Conservation (phyloP, 2,888 invertebrate genomes). For the Sesia bembeciformis region DNA sequence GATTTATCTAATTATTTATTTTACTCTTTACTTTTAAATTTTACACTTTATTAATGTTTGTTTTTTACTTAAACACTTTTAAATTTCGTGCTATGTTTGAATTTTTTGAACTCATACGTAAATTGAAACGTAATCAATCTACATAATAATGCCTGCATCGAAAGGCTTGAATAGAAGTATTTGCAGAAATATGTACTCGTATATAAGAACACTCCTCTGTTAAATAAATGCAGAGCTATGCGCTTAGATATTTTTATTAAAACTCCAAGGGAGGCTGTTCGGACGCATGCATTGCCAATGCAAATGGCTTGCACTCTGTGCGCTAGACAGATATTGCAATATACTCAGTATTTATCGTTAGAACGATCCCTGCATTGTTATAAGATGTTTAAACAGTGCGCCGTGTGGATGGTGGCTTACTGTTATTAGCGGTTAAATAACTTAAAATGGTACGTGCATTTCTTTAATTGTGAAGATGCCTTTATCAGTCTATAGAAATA, state of each 20-base stretch:
- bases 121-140: not conserved
- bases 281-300: slow-evolving; percentile 55
- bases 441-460: not conserved
- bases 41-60: no score
- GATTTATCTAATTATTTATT: no score
- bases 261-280: slow-evolving; percentile 59
- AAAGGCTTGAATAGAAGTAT: not conserved
- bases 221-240: slow-evolving; percentile 45
- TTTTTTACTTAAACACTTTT: no score
- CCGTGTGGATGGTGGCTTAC: slow-evolving; percentile 23
- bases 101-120: not conserved
- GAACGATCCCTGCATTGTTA: slow-evolving; percentile 39
- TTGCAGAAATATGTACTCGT: not conserved
- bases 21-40: no score
- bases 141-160: not conserved
- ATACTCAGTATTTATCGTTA: slow-evolving; percentile 52
- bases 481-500: no score
- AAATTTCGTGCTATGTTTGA: not conserved
- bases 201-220: slow-evolving; percentile 14
- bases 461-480: no score
- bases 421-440: slow-evolving; percentile 12
- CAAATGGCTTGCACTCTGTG: slow-evolving; percentile 56
- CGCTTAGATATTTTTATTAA: slow-evolving; percentile 69
- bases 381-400: slow-evolving; percentile 17
- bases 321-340: slow-evolving; percentile 59